phyloP scores from a whole-genome alignment of 2,888 invertebrate genomes.

The Artemia sinica region DNA sequence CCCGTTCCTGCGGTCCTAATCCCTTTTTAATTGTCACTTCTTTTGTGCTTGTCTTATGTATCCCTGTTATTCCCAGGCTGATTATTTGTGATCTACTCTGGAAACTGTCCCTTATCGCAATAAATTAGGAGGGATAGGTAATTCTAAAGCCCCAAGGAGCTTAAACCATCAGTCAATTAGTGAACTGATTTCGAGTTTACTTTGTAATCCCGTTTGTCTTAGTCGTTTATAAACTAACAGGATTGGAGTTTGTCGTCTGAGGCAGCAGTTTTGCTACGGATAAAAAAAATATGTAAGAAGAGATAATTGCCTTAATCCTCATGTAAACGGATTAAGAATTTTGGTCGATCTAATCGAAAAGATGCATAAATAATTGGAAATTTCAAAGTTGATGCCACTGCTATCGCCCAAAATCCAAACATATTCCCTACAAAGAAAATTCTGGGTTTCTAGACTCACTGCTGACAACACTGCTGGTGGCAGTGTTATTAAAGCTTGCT shows the following conservation, averaged over 20 bases:
- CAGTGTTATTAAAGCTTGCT: too few relatives aligned
- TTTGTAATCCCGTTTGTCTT: constrained; percentile 6
- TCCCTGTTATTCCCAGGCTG: constrained; percentile 9
- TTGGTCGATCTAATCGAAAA: too few relatives aligned
- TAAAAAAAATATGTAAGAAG: too few relatives aligned
- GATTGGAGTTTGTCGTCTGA: neutral
- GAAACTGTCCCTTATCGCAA: constrained; percentile 12
- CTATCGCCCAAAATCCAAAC: too few relatives aligned
- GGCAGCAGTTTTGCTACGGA: too few relatives aligned
- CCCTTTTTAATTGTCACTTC: constrained; percentile 11
- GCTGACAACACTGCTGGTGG: too few relatives aligned
- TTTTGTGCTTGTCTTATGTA: neutral
- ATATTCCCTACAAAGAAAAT: too few relatives aligned
- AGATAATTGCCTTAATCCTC: too few relatives aligned
- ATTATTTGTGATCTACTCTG: constrained; percentile 3
- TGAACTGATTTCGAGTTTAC: constrained; percentile 8
- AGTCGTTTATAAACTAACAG: constrained; percentile 8
- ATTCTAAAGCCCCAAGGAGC: constrained; percentile 10
- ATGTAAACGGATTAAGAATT: too few relatives aligned
- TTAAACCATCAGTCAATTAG: constrained; percentile 14
- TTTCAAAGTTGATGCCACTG: too few relatives aligned
- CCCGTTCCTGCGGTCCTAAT: neutral
- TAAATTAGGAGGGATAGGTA: constrained; percentile 12
- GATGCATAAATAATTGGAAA: too few relatives aligned
- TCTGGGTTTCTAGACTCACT: too few relatives aligned